These are phyloP conservation scores for Habrosyne pyritoides DNA, from an alignment of 2,888 invertebrate species.

Conservation along the genomic window DNA sequence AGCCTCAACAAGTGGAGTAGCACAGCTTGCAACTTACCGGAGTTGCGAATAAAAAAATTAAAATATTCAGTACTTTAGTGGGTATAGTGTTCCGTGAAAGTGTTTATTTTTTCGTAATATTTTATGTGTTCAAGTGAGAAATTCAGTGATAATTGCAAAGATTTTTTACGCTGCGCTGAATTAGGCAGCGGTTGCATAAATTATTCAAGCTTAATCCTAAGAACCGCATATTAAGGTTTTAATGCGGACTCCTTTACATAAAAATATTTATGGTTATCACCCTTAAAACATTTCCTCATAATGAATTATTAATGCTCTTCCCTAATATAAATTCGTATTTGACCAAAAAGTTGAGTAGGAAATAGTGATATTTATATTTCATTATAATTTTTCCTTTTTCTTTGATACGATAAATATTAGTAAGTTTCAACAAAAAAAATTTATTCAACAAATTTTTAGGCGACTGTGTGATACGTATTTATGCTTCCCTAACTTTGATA, in stretches of 20 bases:
- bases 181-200: slow-evolving; percentile 36
- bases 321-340: too few relatives aligned
- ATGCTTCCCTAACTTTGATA: too few relatives aligned
- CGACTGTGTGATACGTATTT: too few relatives aligned
- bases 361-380: too few relatives aligned
- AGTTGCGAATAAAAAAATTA: slow-evolving; percentile 29
- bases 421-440: too few relatives aligned
- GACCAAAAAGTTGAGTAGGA: too few relatives aligned
- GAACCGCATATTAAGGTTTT: slow-evolving; percentile 8
- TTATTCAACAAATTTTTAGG: too few relatives aligned
- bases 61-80: slow-evolving; percentile 1
- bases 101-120: not conserved
- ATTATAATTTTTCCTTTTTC: too few relatives aligned
- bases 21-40: slow-evolving; percentile 35
- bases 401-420: too few relatives aligned
- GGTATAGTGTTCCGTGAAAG: slow-evolving; percentile 5
- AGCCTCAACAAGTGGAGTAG: slow-evolving; percentile 69
- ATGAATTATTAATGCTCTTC: not conserved
- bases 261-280: not conserved
- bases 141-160: slow-evolving; percentile 32
- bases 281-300: not conserved
- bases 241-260: not conserved
- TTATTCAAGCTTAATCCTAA: slow-evolving; percentile 31
- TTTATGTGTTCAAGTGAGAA: slow-evolving; percentile 24
- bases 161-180: slow-evolving; percentile 28